A percentile compares a stretch with the other conserved stretches of the same genome.
Conservation (phyloP, 2,797 vertebrate species). For the Lepilemur septentrionalis region DNA sequence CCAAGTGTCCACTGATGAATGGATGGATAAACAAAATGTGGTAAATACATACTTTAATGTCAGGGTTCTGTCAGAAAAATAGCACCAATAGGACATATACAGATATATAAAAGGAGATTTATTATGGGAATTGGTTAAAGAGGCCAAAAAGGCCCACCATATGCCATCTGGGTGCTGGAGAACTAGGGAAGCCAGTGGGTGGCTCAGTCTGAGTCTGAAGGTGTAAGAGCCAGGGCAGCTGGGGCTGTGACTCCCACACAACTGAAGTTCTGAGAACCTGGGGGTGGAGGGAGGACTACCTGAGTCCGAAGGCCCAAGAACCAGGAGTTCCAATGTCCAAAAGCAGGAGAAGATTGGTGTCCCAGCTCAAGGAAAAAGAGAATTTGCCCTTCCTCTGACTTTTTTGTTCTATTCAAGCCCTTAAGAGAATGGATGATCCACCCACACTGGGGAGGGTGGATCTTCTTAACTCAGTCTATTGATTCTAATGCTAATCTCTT, state of each 20-base stretch:
- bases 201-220: neutral
- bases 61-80: neutral
- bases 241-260: no score
- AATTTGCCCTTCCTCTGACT: neutral
- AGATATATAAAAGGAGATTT: neutral
- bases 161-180: neutral
- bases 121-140: neutral
- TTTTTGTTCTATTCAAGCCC: neutral
- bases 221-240: neutral
- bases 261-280: no score
- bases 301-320: neutral
- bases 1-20: fast-evolving
- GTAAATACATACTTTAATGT: no score
- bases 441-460: neutral
- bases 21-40: neutral
- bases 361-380: neutral
- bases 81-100: neutral
- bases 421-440: neutral
- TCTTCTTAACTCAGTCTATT: neutral
- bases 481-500: neutral
- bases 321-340: neutral
- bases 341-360: neutral
- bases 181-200: neutral
- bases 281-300: neutral
- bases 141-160: neutral